Percentiles rank a stretch among this genome's conserved stretches.
These are phyloP conservation scores for Drosophila hamatofila DNA, from an alignment of 2,888 invertebrate species.

Conservation along the genomic window DNA sequence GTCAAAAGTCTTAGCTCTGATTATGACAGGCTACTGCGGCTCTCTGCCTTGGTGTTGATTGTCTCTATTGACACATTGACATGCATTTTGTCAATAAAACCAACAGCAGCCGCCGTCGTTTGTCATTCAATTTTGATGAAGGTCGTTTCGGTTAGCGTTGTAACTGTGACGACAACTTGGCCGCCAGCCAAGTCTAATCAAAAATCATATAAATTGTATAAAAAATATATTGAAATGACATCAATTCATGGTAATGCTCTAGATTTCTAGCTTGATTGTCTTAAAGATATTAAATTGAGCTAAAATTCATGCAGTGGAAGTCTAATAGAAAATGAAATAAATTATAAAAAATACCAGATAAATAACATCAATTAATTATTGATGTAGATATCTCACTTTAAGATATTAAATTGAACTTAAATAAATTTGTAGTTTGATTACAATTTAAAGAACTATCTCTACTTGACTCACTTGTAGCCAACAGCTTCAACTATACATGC, in stretches of 20 bases:
- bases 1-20: neutral
- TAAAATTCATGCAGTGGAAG: neutral
- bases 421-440: too few species aligned
- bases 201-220: conserved; percentile 21
- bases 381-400: neutral
- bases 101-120: conserved; percentile 46
- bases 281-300: neutral
- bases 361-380: neutral
- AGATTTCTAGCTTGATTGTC: neutral
- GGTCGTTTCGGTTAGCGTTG: conserved; percentile 65
- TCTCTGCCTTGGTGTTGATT: neutral
- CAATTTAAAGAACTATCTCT: neutral
- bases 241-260: conserved; percentile 9
- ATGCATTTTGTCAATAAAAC: conserved; percentile 72
- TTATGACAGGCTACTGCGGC: neutral
- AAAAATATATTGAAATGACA: conserved; percentile 15
- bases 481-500: too few species aligned
- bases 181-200: conserved; percentile 10
- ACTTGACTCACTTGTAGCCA: neutral
- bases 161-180: conserved; percentile 38
- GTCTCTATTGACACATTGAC: conserved; percentile 41
- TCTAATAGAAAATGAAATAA: too few species aligned
- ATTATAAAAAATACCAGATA: too few species aligned
- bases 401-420: too few species aligned
- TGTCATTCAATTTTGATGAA: conserved; percentile 70